Conservation (phyloP, 2,113 vertebrate species). For the Dromaius novaehollandiae region DNA sequence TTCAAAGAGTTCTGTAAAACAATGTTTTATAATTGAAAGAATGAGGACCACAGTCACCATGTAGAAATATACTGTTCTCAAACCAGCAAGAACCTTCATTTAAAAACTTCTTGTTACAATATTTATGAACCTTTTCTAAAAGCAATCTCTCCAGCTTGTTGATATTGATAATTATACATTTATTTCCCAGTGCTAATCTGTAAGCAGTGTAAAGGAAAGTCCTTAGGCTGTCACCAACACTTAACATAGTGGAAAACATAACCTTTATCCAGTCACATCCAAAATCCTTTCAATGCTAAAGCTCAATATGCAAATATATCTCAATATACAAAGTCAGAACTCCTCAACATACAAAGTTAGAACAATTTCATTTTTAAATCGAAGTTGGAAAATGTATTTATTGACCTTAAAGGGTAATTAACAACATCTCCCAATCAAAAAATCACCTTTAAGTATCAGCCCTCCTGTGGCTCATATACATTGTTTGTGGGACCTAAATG, state of each 20-base stretch:
- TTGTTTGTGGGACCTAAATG: background rate
- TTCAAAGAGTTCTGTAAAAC: background rate
- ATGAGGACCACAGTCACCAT: background rate
- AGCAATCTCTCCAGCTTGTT: background rate
- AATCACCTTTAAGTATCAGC: background rate
- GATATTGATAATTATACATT: background rate
- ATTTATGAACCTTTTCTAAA: background rate
- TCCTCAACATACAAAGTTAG: background rate
- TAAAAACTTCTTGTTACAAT: background rate
- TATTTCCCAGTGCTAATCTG: background rate
- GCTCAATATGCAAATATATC: too few species aligned
- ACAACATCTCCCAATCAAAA: background rate
- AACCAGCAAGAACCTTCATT: background rate
- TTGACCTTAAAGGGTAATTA: background rate
- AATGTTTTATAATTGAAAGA: background rate
- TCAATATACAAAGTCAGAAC: background rate
- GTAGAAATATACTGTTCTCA: background rate
- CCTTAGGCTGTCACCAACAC: background rate
- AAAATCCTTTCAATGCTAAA: background rate
- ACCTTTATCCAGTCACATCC: background rate
- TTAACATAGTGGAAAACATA: background rate
- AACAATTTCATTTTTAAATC: background rate
- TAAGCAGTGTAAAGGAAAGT: background rate
- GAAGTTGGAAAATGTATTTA: background rate
- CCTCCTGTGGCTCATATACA: background rate